Base-by-base conservation (phyloP, 2,797 vertebrate species). In the Schizothorax lantsangensis region DNA sequence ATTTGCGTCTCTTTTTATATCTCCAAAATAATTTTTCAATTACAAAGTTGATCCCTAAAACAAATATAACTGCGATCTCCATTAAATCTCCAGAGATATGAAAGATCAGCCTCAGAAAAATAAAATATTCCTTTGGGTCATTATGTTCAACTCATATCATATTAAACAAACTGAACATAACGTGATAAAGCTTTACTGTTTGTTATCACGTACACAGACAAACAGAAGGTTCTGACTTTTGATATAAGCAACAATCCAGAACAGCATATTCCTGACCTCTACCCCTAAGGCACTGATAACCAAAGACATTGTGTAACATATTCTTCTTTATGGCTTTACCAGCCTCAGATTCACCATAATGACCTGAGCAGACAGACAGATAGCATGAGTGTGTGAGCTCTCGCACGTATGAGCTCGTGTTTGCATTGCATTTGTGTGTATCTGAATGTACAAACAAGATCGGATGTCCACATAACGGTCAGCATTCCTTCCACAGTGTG, bases 241-340 rank as follows among this genome's bases (percentile, higher is more conserved):
- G 52, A 62, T 26, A 47, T 17, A 54, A 52, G 52, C 66, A 26
- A 33, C 52, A 62, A 36, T 73, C 26, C 40, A 69, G 77, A 47
- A 43, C 73, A 10, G 73, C 84, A 91, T 93, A 91, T 93, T 90
- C 90, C 66, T 86, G 92, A 93, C 92, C 93, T 91, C 83, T 93
- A 92, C 92, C 80, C 8, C 40, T 75, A 85, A 83, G 62, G 85
- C 88, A 91, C 87, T 74, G 89, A 79, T 87, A 91, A 88, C 90
- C 26, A 4, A 36, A 80, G 49, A 64, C 71, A 84, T 92, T 90
- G 90, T 62, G 80, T 79, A 92, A 92, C 87, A 64, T 47, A 66
- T 59, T 15, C n/a, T 75, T 90, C 68, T 80, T 74, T 83, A 64
- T 88, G 49, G 73, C 80, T 88, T 89, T 90, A 85, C 49, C 49